Evolutionary conservation across 2,888 invertebrate species (phyloP).

Genomic region (Lasioglossum pauxillum): DNA sequence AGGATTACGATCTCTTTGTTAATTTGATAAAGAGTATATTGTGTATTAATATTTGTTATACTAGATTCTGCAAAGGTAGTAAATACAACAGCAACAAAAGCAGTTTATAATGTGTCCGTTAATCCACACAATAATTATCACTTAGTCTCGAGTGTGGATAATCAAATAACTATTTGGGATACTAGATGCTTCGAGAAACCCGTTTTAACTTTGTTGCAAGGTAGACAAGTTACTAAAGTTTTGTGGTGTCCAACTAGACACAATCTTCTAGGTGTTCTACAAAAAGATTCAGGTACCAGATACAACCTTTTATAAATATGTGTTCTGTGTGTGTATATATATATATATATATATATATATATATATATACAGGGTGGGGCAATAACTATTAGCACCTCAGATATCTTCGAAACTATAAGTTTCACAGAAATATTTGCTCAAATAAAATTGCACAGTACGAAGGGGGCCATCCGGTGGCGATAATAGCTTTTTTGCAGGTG

Average conservation of each 20-base stretch:
- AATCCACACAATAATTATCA: slow-evolving; percentile 92
- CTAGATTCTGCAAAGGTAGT: slow-evolving; percentile 90
- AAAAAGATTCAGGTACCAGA: slow-evolving; percentile 87
- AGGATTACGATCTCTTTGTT: slow-evolving; percentile 11
- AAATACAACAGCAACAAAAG: slow-evolving; percentile 90
- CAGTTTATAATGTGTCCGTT: slow-evolving; percentile 92
- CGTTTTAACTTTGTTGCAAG: slow-evolving; percentile 89
- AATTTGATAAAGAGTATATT: slow-evolving; percentile 19
- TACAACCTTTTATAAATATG: neutral
- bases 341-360: no score
- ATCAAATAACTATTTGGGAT: slow-evolving; percentile 95
- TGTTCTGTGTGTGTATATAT: no score
- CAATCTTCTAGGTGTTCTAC: slow-evolving; percentile 92
- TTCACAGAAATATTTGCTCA: no score
- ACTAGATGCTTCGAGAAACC: slow-evolving; percentile 94
- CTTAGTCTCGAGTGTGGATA: slow-evolving; percentile 93
- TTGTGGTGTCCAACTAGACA: slow-evolving; percentile 96
- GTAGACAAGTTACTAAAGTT: slow-evolving; percentile 90
- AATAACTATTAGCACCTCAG: no score
- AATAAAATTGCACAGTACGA: no score
- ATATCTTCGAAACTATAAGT: no score
- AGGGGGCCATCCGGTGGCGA: no score
- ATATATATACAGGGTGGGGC: no score
- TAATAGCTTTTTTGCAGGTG: no score
- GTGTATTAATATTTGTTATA: neutral